A percentile compares a stretch with the other conserved stretches of the same genome.
Conservation (phyloP, 2,113 vertebrate genomes). For the Bothrops jararaca region DNA sequence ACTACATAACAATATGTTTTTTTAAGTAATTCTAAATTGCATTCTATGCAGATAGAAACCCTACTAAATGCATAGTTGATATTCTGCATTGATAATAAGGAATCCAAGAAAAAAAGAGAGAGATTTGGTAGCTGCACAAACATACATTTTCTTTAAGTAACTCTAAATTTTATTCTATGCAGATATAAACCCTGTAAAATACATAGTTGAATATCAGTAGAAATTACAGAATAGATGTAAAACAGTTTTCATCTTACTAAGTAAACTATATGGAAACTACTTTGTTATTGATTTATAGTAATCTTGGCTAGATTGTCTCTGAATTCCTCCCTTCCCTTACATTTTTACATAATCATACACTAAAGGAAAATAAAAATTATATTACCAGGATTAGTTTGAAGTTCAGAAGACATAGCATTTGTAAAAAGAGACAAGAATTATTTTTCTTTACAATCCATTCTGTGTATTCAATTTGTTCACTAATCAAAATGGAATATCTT, state of each 20-base stretch:
- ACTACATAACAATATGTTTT: conserved; percentile 44
- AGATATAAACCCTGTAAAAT: neutral
- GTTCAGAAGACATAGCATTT: neutral
- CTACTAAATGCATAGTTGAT: conserved; percentile 38
- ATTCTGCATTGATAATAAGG: conserved; percentile 88
- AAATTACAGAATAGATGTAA: neutral
- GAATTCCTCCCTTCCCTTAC: neutral
- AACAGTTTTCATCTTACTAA: neutral
- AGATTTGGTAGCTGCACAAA: conserved; percentile 76
- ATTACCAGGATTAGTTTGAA: neutral
- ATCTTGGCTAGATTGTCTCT: neutral
- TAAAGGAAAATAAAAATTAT: neutral
- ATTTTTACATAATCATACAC: neutral
- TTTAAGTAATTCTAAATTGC: neutral
- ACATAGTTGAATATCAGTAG: neutral
- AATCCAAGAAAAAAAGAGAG: conserved; percentile 76
- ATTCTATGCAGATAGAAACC: neutral
- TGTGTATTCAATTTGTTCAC: conserved; percentile 9
- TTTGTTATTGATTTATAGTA: neutral
- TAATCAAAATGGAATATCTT: conserved; percentile 4
- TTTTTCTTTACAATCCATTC: conserved; percentile 4
- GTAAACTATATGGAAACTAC: neutral
- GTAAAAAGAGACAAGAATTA: neutral
- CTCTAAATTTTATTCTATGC: conserved; percentile 9
- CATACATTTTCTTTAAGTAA: neutral